These are phyloP conservation scores for Coregonus clupeaformis DNA, from an alignment of 2,113 vertebrate genomes.

Conservation along the genomic window DNA sequence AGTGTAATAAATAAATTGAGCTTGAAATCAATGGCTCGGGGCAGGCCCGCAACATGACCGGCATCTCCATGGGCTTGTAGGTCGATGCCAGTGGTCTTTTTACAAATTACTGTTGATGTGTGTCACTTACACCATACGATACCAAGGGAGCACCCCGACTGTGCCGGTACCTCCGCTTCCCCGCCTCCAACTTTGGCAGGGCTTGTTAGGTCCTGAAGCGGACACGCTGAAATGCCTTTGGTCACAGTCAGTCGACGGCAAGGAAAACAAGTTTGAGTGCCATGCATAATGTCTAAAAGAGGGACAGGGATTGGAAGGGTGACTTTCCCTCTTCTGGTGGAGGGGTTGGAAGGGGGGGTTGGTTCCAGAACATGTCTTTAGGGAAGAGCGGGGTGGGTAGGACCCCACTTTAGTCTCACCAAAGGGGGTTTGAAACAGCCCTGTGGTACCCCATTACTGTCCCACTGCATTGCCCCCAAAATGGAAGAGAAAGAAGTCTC, in stretches of 20 bases:
- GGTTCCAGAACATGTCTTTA: neutral
- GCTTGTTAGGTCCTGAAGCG: constrained; percentile 51
- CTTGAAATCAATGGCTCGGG: constrained; percentile 23
- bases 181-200: constrained; percentile 33
- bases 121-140: constrained; percentile 24
- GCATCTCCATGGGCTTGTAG: constrained; percentile 52
- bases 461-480: neutral
- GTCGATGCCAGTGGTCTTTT: constrained; percentile 29
- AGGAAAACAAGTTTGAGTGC: constrained; percentile 46
- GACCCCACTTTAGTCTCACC: constrained; percentile 47
- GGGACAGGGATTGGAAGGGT: neutral
- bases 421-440: neutral
- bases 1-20: constrained; percentile 71
- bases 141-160: neutral
- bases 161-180: constrained; percentile 26
- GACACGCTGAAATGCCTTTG: constrained; percentile 48
- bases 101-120: constrained; percentile 45
- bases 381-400: neutral
- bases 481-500: constrained; percentile 14
- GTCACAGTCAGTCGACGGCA: constrained; percentile 45
- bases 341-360: neutral
- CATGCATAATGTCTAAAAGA: constrained; percentile 23
- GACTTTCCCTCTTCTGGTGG: neutral
- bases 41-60: constrained; percentile 49
- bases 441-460: neutral